phyloP scores from a whole-genome alignment of 2,888 invertebrate species.

The Lycaena phlaeas region DNA sequence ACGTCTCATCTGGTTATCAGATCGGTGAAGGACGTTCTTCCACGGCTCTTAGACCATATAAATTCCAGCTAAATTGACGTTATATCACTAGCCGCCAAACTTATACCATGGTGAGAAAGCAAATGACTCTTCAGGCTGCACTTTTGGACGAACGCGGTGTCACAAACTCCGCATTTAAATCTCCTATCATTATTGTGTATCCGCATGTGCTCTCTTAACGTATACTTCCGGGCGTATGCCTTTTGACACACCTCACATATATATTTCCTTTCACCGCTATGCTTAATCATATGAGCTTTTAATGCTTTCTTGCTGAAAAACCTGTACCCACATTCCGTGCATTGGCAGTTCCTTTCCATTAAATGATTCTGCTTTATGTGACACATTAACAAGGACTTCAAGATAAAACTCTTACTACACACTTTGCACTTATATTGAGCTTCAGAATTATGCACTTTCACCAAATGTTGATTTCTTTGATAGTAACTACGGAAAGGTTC shows the following conservation, averaged over 20 bases:
- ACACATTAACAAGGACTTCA: constrained; percentile 50
- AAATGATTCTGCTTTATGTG: constrained; percentile 60
- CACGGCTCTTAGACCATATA: too few relatives aligned
- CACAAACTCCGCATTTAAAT: constrained; percentile 47
- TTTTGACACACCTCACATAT: constrained; percentile 52
- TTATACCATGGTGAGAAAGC: constrained; percentile 50
- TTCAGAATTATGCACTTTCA: constrained; percentile 53
- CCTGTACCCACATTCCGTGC: constrained; percentile 60
- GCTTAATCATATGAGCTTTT: constrained; percentile 64
- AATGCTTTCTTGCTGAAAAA: constrained; percentile 70
- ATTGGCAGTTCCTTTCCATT: constrained; percentile 61
- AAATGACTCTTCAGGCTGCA: constrained; percentile 55
- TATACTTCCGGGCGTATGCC: constrained; percentile 51
- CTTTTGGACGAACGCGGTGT: constrained; percentile 49
- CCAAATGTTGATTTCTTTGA: constrained; percentile 52
- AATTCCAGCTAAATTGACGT: constrained; percentile 17
- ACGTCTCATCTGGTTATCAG: too few relatives aligned
- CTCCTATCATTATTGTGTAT: constrained; percentile 56
- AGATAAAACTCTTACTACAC: constrained; percentile 40
- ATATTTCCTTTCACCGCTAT: constrained; percentile 54
- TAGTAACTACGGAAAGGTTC: constrained; percentile 53
- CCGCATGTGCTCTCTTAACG: constrained; percentile 47
- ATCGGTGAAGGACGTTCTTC: too few relatives aligned
- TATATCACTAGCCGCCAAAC: constrained; percentile 45
- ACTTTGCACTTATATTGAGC: constrained; percentile 57